A percentile compares a stretch with the other conserved stretches of the same genome.
These are phyloP conservation scores for Myotis daubentonii DNA, from an alignment of 2,797 vertebrate genomes.

Conservation along the genomic window DNA sequence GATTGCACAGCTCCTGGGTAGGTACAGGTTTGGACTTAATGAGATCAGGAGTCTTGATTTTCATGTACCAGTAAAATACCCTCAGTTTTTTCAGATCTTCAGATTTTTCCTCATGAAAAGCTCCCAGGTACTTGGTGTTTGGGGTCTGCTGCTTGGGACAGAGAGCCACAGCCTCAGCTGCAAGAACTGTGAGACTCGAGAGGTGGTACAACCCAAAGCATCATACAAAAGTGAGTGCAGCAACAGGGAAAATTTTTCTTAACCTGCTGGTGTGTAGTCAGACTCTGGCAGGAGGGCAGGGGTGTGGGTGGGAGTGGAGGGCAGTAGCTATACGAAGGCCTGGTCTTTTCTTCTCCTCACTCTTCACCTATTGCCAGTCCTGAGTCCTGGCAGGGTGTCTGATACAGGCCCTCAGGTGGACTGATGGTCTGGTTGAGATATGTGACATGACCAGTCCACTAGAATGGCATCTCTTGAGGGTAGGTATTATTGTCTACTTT, in stretches of 20 bases:
- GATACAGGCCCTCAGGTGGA: not conserved
- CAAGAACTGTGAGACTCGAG: not conserved
- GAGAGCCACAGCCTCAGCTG: not conserved
- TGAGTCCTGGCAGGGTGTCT: not conserved
- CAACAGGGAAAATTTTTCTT: not conserved
- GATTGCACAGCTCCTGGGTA: not conserved
- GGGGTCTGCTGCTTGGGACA: not conserved
- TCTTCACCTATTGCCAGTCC: not conserved
- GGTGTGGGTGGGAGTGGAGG: too few relatives aligned
- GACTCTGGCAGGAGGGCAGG: not conserved
- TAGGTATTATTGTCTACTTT: slow-evolving; percentile 1
- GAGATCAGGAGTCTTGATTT: not conserved
- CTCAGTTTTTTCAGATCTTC: not conserved
- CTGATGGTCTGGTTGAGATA: not conserved
- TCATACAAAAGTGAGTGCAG: not conserved
- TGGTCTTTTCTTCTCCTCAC: not conserved
- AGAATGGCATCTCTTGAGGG: not conserved
- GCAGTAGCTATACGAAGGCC: not conserved
- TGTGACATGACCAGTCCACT: not conserved
- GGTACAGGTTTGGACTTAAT: not conserved
- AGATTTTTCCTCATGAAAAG: not conserved
- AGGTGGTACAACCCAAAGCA: not conserved
- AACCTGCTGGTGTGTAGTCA: not conserved
- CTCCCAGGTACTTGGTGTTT: not conserved
- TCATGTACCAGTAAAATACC: not conserved